Base-by-base conservation (phyloP, 2,113 vertebrate species). In the Microcebus ravelobensis region DNA sequence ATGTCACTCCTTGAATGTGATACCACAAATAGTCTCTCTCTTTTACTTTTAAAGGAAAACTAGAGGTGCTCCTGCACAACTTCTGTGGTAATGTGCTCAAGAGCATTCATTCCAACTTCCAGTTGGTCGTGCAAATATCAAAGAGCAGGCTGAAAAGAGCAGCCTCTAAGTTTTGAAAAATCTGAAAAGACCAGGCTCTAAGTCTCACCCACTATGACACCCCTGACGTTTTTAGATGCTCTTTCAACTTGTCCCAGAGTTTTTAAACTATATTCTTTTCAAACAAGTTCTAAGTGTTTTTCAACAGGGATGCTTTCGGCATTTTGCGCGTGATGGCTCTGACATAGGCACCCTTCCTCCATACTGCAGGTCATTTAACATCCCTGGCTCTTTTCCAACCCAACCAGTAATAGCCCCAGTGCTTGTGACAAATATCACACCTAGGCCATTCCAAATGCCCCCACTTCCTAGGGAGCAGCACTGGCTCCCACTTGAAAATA, bases 231-330 rank as follows among this genome's bases (percentile, higher is more conserved):
- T 90, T 73, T 14, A 76, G 23, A 27, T 36, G 29, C 12, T 77
- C 42, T 80, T n/a, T 77, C 45, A 67, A 45, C n/a, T 29, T 68
- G 8, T 31, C 63, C 17, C 50, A 29, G 1, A 84, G 8, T 73
- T 88, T 70, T 91, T 68, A 83, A 84, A 84, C 11, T 79, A n/a
- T 0, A 34, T 29, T 55, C 36, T 95, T 93, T 48, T 63, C 81
- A 85, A 89, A 63, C 8, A 10, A 23, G 59, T 76, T 74, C 63
- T 15, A 21, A 18, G 7, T 5, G 15, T 67, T 77, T 59, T 79
- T 77, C 84, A 48, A 2, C 1, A 48, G 65, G 31, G n/a, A 52
- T 20, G 15, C 29, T 55, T 21, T 8, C 11, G 36, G 18, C 65
- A 25, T 27, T 86, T 1, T 59, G 13, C 36, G 21, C 29, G 17